phyloP scores from a whole-genome alignment of 2,797 vertebrate genomes.

The Falco berigora region DNA sequence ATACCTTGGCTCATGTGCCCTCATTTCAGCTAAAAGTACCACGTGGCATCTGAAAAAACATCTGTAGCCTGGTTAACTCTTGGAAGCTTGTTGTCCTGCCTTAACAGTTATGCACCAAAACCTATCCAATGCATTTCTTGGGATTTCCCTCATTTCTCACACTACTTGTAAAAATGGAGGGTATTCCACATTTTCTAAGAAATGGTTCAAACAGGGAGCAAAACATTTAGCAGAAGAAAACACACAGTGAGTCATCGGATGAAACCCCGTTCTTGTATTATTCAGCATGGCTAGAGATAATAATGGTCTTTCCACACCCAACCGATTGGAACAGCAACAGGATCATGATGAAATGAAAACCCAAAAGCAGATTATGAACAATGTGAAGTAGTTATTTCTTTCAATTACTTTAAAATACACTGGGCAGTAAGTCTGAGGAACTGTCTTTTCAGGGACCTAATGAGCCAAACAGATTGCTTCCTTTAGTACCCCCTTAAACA shows the following conservation, averaged over 20 bases:
- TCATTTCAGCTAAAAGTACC: not conserved
- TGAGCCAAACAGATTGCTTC: not conserved
- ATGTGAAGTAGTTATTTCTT: not conserved
- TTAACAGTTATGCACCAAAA: not conserved
- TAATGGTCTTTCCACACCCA: not conserved
- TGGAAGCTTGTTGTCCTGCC: not conserved
- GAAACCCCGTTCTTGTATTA: not conserved
- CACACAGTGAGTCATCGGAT: not conserved
- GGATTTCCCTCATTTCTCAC: not conserved
- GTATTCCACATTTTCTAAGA: not conserved
- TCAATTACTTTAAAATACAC: not conserved
- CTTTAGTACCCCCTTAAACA: not conserved
- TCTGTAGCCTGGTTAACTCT: not conserved
- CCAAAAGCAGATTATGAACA: not conserved
- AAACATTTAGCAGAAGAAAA: not conserved
- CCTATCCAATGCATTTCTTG: not conserved
- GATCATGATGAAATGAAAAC: not conserved
- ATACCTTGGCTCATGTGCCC: not conserved
- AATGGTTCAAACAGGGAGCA: not conserved
- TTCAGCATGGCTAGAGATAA: not conserved
- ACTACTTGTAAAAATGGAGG: not conserved
- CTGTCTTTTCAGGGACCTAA: not conserved
- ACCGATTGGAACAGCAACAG: not conserved
- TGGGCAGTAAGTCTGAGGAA: not conserved
- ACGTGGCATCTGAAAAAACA: not conserved